Base-by-base conservation (phyloP, 2,888 invertebrate species). In the Lamellibrachia columna region DNA sequence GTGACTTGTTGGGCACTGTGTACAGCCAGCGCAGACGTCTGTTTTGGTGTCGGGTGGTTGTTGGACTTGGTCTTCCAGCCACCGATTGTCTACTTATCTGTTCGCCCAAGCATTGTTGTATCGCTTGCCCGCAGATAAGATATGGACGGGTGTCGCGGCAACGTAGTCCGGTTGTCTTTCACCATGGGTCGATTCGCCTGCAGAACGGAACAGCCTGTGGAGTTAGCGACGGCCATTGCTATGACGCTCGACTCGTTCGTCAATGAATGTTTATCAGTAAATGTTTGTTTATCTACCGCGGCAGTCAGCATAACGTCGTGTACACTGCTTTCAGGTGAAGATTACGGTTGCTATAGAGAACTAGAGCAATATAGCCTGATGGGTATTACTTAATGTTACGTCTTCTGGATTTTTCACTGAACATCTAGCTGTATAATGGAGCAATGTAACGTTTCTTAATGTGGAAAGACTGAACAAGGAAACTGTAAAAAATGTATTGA, bases 61-160 rank as follows among this genome's bases (percentile, higher is more conserved):
- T 75, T 75, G 75, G 75, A 75, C 75, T 75, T 75, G 75, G 75
- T 75, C 75, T 75, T 75, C 75, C 75, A 75, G 75, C 75, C 22
- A 22, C 22, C 75, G 75, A 75, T 75, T 75, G 75, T 75, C 22
- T 75, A 75, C 75, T 75, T 75, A 75, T 75, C 75, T 75, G 22
- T 15, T 22, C 75, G 75, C 15, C 75, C 22, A n/a, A 75, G 75
- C 75, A 75, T 75, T 75, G 75, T 75, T 22, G 22, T 75, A n/a
- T 75, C 75, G n/a, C 75, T 3, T 75, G 75, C 75, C 22, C 75
- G 22, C 75, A 75, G 75, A 75, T 75, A 75, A 75, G 22, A 75
- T 75, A 15, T 75, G 75, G 75, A 40, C 40, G 40, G 40, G 40
- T 40, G 40, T 75, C 75, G 75, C 75, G 6, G 75, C 4, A 75